phyloP scores from a whole-genome alignment of 2,888 invertebrate genomes.

The Chouioia cunea region DNA sequence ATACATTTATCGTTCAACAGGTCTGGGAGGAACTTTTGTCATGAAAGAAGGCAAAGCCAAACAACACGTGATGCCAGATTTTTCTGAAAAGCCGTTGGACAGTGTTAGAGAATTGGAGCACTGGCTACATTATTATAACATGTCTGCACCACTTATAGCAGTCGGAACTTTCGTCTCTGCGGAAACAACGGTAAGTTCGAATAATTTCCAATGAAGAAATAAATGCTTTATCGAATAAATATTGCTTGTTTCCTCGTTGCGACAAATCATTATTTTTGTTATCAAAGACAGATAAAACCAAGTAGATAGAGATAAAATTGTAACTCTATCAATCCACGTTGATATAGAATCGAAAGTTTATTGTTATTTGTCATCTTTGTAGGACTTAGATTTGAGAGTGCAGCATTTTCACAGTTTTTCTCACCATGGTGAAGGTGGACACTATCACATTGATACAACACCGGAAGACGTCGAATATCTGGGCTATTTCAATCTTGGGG shows the following conservation, averaged over 20 bases:
- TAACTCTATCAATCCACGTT: slow-evolving; percentile 34
- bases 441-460: slow-evolving; percentile 96
- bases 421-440: slow-evolving; percentile 87
- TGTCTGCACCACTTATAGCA: slow-evolving; percentile 89
- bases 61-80: slow-evolving; percentile 97
- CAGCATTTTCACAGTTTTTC: slow-evolving; percentile 97
- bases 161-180: slow-evolving; percentile 89
- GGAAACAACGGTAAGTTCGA: slow-evolving; percentile 79
- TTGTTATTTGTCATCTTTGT: slow-evolving; percentile 55
- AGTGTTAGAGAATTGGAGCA: slow-evolving; percentile 81
- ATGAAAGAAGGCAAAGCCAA: slow-evolving; percentile 86
- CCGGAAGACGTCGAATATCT: slow-evolving; percentile 89
- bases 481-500: slow-evolving; percentile 88
- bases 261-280: slow-evolving; percentile 23
- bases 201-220: slow-evolving; percentile 8
- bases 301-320: slow-evolving; percentile 19
- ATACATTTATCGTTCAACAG: slow-evolving; percentile 66
- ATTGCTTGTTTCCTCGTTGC: too few relatives aligned
- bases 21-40: slow-evolving; percentile 90
- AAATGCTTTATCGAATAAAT: slow-evolving; percentile 20
- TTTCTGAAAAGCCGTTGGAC: slow-evolving; percentile 80
- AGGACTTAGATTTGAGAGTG: slow-evolving; percentile 90
- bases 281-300: slow-evolving; percentile 32
- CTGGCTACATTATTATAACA: slow-evolving; percentile 93
- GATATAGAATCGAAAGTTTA: slow-evolving; percentile 31